Conservation (phyloP, 2,113 vertebrate genomes). For the Atlantisia rogersi region DNA sequence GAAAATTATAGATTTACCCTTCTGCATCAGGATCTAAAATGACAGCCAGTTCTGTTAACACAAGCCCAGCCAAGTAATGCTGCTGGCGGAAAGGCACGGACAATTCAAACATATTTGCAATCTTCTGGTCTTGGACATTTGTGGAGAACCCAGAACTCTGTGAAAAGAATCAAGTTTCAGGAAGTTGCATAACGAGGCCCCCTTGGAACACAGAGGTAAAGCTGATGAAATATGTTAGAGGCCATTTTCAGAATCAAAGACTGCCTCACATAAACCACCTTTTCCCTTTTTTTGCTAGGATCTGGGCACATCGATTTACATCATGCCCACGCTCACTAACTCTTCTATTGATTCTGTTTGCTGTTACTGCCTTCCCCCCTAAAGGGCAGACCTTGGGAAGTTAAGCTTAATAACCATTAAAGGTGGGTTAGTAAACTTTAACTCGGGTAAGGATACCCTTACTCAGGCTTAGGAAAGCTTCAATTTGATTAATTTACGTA, state of each 20-base stretch:
- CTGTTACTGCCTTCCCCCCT: background rate
- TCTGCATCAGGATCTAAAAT: constrained; percentile 97
- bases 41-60: constrained; percentile 92
- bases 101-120: constrained; percentile 98
- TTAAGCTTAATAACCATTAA: constrained; percentile 14
- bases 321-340: background rate
- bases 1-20: constrained; percentile 79
- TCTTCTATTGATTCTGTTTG: background rate
- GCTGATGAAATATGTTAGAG: background rate
- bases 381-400: background rate
- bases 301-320: background rate
- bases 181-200: background rate
- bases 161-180: background rate
- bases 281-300: background rate
- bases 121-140: constrained; percentile 97
- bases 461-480: background rate
- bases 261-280: background rate
- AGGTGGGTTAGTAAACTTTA: constrained; percentile 5
- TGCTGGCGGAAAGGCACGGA: constrained; percentile 97
- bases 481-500: background rate
- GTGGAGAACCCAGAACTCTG: constrained; percentile 99
- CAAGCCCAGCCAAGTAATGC: constrained; percentile 93
- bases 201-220: background rate
- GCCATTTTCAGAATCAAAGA: background rate
- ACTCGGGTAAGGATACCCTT: background rate